Percentiles rank a stretch among this genome's conserved stretches.
Evolutionary conservation across 2,888 invertebrate genomes (phyloP).

Genomic region (Rhimphoctona megacephalus): DNA sequence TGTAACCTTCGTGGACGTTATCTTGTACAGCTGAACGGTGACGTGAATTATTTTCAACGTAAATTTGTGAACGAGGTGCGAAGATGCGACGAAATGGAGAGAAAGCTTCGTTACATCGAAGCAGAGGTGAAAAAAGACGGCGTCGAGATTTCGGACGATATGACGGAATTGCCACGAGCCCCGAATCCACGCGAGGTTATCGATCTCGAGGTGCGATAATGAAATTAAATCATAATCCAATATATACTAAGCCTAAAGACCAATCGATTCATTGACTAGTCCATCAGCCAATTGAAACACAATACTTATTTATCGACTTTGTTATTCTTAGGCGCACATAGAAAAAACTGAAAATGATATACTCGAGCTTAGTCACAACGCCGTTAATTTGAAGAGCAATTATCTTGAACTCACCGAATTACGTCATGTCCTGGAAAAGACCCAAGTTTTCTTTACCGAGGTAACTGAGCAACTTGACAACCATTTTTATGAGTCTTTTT

Average conservation of each 20-base stretch:
- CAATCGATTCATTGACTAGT: background rate
- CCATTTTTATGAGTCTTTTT: conserved; percentile 66
- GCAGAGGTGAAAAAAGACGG: conserved; percentile 94
- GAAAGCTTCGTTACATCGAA: conserved; percentile 94
- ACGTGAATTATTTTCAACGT: conserved; percentile 95
- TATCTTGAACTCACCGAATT: conserved; percentile 96
- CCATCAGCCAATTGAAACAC: background rate
- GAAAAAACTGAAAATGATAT: conserved; percentile 98
- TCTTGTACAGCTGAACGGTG: conserved; percentile 90
- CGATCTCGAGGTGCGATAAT: conserved; percentile 90
- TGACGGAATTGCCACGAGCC: conserved; percentile 87
- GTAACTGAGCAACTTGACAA: conserved; percentile 77
- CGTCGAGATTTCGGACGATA: conserved; percentile 90
- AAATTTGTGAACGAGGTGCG: conserved; percentile 97
- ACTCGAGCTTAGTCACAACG: conserved; percentile 96
- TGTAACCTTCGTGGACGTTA: conserved; percentile 31
- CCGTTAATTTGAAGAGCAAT: conserved; percentile 96
- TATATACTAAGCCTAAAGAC: background rate
- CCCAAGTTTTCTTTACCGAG: conserved; percentile 95
- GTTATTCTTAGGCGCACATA: conserved; percentile 90
- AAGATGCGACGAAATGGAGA: conserved; percentile 96
- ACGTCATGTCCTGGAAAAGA: conserved; percentile 95
- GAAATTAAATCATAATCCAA: background rate
- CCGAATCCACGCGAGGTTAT: conserved; percentile 94
- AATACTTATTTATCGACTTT: conserved; percentile 1